These are phyloP conservation scores for Buphagus erythrorhynchus DNA, from an alignment of 2,797 vertebrate species.

Conservation along the genomic window DNA sequence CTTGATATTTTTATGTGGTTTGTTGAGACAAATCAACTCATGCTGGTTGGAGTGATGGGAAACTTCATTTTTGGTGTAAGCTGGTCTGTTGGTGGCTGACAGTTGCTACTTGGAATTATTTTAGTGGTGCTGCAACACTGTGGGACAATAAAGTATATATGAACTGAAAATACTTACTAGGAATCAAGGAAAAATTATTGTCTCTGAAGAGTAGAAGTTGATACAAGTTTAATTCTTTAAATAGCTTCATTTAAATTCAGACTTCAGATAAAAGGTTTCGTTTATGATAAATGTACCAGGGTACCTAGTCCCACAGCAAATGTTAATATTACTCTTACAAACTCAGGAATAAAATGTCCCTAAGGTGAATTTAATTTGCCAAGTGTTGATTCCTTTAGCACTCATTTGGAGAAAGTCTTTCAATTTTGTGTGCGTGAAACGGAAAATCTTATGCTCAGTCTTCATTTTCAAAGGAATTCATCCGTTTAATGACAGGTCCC, in stretches of 20 bases:
- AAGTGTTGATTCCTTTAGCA: conserved; percentile 24
- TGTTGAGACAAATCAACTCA: not conserved
- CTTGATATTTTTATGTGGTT: not conserved
- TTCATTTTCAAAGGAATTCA: not conserved
- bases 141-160: not conserved
- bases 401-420: conserved; percentile 28
- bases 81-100: not conserved
- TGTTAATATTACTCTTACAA: conserved; percentile 25
- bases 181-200: not conserved
- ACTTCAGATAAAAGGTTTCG: conserved; percentile 14
- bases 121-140: not conserved
- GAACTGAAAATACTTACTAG: not conserved
- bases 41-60: not conserved
- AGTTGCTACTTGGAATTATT: not conserved
- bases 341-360: conserved; percentile 9
- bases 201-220: conserved; percentile 16
- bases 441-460: not conserved
- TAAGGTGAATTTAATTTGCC: conserved; percentile 35
- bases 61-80: not conserved
- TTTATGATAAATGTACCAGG: not conserved
- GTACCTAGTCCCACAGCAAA: not conserved
- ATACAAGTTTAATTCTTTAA: conserved; percentile 9
- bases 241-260: conserved; percentile 30
- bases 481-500: not conserved
- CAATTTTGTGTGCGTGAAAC: not conserved